phyloP scores from a whole-genome alignment of 2,113 vertebrate species.

The Podiceps cristatus region DNA sequence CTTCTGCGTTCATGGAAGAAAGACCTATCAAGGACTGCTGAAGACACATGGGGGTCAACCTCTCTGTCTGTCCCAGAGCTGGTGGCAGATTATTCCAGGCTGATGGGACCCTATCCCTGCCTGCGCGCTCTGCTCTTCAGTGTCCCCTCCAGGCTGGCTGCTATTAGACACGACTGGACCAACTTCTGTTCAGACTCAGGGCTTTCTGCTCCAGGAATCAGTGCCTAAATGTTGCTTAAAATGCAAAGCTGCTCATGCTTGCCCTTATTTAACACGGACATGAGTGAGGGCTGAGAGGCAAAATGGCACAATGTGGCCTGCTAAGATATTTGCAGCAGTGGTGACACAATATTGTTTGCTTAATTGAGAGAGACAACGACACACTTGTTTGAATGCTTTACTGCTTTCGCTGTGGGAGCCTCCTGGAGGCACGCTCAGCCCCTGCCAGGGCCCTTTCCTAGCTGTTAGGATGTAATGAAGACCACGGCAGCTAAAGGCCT shows the following conservation, averaged over 20 bases:
- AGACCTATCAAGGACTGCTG: not conserved
- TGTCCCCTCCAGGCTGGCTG: rapidly evolving
- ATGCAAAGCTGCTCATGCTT: not conserved
- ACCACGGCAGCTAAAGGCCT: not conserved
- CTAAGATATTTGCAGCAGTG: not conserved
- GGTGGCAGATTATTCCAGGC: not conserved
- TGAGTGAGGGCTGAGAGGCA: not conserved
- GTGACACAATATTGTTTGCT: not conserved
- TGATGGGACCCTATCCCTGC: not conserved
- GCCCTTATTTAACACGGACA: not conserved
- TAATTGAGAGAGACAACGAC: conserved; percentile 17
- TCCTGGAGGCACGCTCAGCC: rapidly evolving
- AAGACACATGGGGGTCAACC: not conserved
- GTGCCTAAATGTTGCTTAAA: not conserved
- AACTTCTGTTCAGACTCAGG: not conserved
- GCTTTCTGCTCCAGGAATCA: not conserved
- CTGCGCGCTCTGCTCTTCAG: not conserved
- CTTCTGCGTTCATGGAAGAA: not conserved
- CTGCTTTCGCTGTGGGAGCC: not conserved
- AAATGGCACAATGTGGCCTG: not conserved
- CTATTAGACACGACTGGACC: rapidly evolving
- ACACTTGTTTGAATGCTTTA: not conserved
- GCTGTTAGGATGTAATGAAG: not conserved
- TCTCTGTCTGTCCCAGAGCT: not conserved
- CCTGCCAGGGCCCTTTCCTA: not conserved